Evolutionary conservation across 2,888 invertebrate species (phyloP), one percentile per base, ranked within the genome.

Genomic region (Eumacrocentrus americanus): DNA sequence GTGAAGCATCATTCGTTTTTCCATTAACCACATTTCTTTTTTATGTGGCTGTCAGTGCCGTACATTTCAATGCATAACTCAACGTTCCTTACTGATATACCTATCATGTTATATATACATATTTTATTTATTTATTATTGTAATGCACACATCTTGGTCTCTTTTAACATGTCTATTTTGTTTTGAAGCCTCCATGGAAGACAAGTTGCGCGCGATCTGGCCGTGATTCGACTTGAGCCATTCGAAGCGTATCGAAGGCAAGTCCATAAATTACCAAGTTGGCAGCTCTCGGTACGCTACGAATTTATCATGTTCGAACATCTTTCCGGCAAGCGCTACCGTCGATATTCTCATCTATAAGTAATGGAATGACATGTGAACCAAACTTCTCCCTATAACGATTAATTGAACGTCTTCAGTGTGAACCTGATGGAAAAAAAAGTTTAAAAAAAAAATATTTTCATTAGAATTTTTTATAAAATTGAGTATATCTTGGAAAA

Each of bases 171-270:
- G 20, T 53, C 37, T 22, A 37, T 51, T 51, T 51, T 29, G 23
- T 29, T 35, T 35, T 50, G 11, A 40, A 25, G 14, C 16, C 23
- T 23, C 3, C 20, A 14, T 22, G 18, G 46, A 51, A 53, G 52
- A 53, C 52, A 53, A 53, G 52, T 53, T 56, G 37, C 35, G 38
- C 46, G 12, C n/a, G 5, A 5, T 20, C 18, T 20, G 23, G 23
- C 46, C 46, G 23, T 46, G n/a, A 23, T 46, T 46, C 46, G 44
- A 65, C 61, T 67, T 67, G 61, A 67, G 63, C 58, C 61, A 65
- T 65, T 63, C 63, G 63, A 64, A 65, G 67, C 67, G 65, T 67
- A 67, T 67, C 65, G 67, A 59, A 61, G 63, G 63, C 65, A 67
- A 62, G 60, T 65, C 62, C 61, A 67, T 67, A 67, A 67, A 67